A percentile compares a stretch with the other conserved stretches of the same genome.
Evolutionary conservation across 2,888 invertebrate species (phyloP).

Genomic region (Eristalis arbustorum): DNA sequence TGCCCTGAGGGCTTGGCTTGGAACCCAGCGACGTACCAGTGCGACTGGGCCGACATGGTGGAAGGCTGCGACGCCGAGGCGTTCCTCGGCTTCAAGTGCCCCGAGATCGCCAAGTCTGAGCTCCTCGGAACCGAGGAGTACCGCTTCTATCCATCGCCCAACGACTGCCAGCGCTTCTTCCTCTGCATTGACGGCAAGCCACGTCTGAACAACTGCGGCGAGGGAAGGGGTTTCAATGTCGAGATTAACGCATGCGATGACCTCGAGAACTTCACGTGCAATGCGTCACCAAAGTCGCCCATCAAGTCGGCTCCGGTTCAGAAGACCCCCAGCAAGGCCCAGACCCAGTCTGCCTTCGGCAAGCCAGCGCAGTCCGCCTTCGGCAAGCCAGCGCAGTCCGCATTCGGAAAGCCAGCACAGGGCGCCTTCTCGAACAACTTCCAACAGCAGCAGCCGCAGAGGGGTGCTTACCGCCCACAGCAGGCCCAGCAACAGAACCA

Average conservation of each 20-base stretch:
- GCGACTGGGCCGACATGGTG: conserved; percentile 94
- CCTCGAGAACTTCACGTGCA: conserved; percentile 89
- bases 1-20: conserved; percentile 93
- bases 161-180: conserved; percentile 90
- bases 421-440: background rate
- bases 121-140: conserved; percentile 80
- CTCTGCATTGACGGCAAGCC: conserved; percentile 88
- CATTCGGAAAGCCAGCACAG: background rate
- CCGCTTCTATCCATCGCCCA: conserved; percentile 81
- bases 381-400: too few species aligned
- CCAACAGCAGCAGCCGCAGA: conserved; percentile 40
- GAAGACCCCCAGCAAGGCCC: background rate
- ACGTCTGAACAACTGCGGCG: conserved; percentile 88
- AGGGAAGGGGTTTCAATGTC: conserved; percentile 89
- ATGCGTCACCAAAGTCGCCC: conserved; percentile 74
- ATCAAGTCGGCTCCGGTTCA: conserved; percentile 29
- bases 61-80: conserved; percentile 90
- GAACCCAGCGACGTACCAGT: conserved; percentile 86
- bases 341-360: conserved; percentile 10
- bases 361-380: too few species aligned
- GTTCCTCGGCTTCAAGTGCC: conserved; percentile 89
- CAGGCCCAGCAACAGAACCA: conserved; percentile 34
- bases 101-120: conserved; percentile 81
- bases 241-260: conserved; percentile 87
- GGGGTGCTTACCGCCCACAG: conserved; percentile 4